Base-by-base conservation (phyloP, 2,113 vertebrate species). In the Hepsetus odoe region DNA sequence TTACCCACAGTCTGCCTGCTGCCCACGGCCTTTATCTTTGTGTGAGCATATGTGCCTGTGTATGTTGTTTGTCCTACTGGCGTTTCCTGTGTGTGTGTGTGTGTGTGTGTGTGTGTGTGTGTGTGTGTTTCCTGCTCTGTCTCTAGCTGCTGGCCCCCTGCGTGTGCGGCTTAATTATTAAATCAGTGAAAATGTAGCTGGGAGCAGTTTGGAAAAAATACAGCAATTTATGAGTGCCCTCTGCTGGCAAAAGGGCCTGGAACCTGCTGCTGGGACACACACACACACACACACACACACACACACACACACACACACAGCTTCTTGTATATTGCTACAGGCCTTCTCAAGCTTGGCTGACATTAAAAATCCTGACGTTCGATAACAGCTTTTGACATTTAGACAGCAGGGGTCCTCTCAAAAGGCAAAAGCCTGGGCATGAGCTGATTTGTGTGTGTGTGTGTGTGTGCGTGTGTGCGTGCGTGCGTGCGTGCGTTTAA, bases 81-180 rank as follows among this genome's bases (percentile, higher is more conserved):
- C 67, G 59, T 64, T 78, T 78, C 59, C 68, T 79, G 44, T 58
- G 56, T 80, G 65, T 69, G 35, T 78, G 62, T 74, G 51, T 78
- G 62, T 65, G 62, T 53, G 66, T 76, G 62, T 75, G 42, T 51
- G n/a, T n/a, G n/a, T n/a, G n/a, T n/a, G n/a, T n/a, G 49, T 72
- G 33, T 77, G 20, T 72, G 56, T 73, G 65, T 81, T 51, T 82
- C 74, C 77, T 72, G 69, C 35, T 69, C 68, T 74, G 74, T 68
- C 56, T 62, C 62, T 72, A 67, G 69, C 68, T 79, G 59, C 33
- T 10, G 10, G 65, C 42, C 78, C 76, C 72, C 77, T 79, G 69
- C 59, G 78, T 58, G 46, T 44, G 51, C 58, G 49, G 78, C 72
- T 82, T 80, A 77, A 82, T 83, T 72, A 81, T 87, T 68, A 82